Evolutionary conservation across 1,140 invertebrate genomes (phyloP), one percentile per base, ranked within the genome.

Genomic region (Bombus ignitus): DNA sequence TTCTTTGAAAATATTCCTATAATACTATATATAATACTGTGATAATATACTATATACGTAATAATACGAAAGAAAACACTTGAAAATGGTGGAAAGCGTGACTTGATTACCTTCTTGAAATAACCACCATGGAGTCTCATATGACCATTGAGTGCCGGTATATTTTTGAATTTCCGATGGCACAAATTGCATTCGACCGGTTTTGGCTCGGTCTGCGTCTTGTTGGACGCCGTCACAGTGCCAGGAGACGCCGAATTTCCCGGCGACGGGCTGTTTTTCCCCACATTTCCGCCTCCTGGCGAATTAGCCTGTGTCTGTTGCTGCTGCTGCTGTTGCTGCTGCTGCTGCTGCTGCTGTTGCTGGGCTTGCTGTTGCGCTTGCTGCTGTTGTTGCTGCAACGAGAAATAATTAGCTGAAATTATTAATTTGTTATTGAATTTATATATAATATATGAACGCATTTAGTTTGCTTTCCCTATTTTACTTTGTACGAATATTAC

Each of bases 71-170:
- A 47, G 13, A 2, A 25, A 57, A 28, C 6, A 15, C 6, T 59
- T 2, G 18, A 32, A 13, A 77, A 53, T 22, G 6, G 6, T 53
- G 18, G 18, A 53, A 22, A 47, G 37, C 28, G 62, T 59, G 44
- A 70, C 3, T 18, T 53, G 39, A 59, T 83, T 94, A 98, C 98
- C 97, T 99, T 99, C 95, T 99, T 99, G 93, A 99, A 98, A 94
- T 99, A 99, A 79, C 98, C 98, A 28, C 99, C 99, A 95, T 99
- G 98, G 39, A 99, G 96, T 90, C 99, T 96, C 98, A 99, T 99
- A 93, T 99, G 98, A 28, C 99, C 98, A 95, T 99, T 99, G 53
- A 99, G 96, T 32, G 98, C 99, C 13, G 98, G 98, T 94, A 99
- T 98, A 95, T 99, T 99, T 96, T 99, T 99, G 95, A 99, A 99